Percentiles rank a stretch among this genome's conserved stretches.
Evolutionary conservation across 2,888 invertebrate species (phyloP).

Genomic region (Eilema sororculum): DNA sequence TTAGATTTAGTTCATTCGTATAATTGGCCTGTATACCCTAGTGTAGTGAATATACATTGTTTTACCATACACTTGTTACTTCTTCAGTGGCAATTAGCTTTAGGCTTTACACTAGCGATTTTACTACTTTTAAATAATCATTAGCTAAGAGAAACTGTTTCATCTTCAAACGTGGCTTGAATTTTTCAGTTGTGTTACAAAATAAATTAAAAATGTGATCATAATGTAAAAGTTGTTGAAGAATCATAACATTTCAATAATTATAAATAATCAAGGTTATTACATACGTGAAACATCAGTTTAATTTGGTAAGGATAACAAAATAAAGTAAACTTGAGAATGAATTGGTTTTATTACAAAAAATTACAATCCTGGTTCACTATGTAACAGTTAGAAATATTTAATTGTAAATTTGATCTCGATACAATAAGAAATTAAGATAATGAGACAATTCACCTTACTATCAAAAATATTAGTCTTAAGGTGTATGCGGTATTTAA

Average conservation of each 20-base stretch:
- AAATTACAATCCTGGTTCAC: conserved; percentile 36
- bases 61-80: not conserved
- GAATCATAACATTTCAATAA: not conserved
- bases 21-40: conserved; percentile 1
- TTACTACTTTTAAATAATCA: conserved; percentile 6
- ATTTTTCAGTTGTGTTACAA: not conserved
- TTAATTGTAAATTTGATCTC: conserved; percentile 18
- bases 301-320: conserved; percentile 19
- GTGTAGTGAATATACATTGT: conserved; percentile 10
- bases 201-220: not conserved
- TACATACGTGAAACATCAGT: not conserved
- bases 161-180: not conserved
- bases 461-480: conserved; percentile 22
- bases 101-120: not conserved
- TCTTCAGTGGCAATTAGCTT: not conserved
- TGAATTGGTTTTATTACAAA: conserved; percentile 36
- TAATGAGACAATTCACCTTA: conserved; percentile 23
- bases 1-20: conserved; percentile 23
- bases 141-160: conserved; percentile 5
- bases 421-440: conserved; percentile 24
- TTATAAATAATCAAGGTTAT: not conserved
- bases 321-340: conserved; percentile 38
- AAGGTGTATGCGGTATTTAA: conserved; percentile 25
- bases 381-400: conserved; percentile 24
- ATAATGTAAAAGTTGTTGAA: not conserved